phyloP scores from a whole-genome alignment of 2,113 vertebrate genomes.

The Acanthochromis polyacanthus region DNA sequence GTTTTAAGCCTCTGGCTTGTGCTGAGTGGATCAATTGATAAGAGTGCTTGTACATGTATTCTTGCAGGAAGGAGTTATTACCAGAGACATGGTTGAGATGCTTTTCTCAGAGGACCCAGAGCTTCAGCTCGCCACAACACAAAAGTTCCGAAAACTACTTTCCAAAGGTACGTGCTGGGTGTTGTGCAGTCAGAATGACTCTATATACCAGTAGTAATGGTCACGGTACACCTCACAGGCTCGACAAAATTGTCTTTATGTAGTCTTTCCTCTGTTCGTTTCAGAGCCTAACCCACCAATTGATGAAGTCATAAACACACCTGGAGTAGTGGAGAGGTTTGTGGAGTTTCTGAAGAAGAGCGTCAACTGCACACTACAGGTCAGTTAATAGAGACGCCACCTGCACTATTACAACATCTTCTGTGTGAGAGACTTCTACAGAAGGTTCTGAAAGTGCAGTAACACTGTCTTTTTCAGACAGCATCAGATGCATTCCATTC shows the following conservation, averaged over 20 bases:
- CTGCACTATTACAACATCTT: neutral
- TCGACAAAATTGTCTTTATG: neutral
- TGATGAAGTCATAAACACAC: constrained; percentile 96
- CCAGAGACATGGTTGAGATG: constrained; percentile 98
- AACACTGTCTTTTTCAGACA: neutral
- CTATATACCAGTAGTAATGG: neutral
- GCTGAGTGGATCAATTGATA: neutral
- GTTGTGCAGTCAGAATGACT: neutral
- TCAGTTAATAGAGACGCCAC: constrained; percentile 66
- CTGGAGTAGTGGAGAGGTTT: constrained; percentile 95
- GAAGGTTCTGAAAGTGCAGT: neutral
- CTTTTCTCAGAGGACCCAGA: constrained; percentile 97
- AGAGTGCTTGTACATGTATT: neutral
- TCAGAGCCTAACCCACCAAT: constrained; percentile 98
- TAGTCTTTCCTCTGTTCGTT: neutral
- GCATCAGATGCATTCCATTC: neutral
- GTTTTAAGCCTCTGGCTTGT: neutral
- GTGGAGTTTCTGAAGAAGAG: constrained; percentile 97
- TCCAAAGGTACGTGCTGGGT: constrained; percentile 91
- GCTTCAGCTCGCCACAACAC: constrained; percentile 94
- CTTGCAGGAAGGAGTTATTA: constrained; percentile 94
- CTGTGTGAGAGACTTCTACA: too few species aligned
- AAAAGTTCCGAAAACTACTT: constrained; percentile 97
- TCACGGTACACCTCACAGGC: neutral
- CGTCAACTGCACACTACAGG: constrained; percentile 96